phyloP scores from a whole-genome alignment of 2,888 invertebrate genomes.

The Machimus rusticus region DNA sequence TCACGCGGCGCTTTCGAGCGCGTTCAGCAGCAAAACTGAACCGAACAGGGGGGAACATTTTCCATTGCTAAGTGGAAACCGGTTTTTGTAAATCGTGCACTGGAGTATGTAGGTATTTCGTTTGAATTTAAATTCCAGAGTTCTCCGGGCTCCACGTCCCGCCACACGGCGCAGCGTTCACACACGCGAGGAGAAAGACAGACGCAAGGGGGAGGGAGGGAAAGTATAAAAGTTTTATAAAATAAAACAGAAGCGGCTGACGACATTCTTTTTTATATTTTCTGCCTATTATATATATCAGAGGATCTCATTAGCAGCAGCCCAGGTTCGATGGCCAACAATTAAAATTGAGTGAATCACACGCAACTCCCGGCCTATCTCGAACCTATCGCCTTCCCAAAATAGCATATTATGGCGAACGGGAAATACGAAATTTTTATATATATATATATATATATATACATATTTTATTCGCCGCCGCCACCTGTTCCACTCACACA shows the following conservation, averaged over 20 bases:
- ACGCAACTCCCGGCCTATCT: background rate
- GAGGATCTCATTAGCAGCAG: background rate
- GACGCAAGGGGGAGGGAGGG: background rate
- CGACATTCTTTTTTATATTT: background rate
- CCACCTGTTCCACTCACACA: conserved; percentile 20
- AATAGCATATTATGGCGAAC: conserved; percentile 14
- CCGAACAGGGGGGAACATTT: background rate
- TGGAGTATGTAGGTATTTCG: conserved; percentile 32
- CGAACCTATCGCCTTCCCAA: background rate
- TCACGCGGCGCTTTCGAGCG: background rate
- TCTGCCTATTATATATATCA: background rate
- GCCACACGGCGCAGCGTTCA: background rate
- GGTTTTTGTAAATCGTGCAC: conserved; percentile 39
- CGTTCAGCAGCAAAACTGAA: conserved; percentile 1
- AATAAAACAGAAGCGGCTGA: conserved; percentile 8
- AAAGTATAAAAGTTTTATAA: background rate
- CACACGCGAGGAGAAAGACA: background rate
- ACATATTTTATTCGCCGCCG: background rate
- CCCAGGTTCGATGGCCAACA: conserved; percentile 40
- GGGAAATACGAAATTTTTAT: background rate
- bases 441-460: no score
- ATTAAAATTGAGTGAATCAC: conserved; percentile 29
- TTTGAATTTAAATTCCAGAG: conserved; percentile 36
- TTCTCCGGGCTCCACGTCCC: background rate
- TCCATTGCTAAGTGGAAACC: conserved; percentile 18